A percentile compares a stretch with the other conserved stretches of the same genome.
Conservation (phyloP, 1,140 invertebrate species). For the Hyphantria cunea region DNA sequence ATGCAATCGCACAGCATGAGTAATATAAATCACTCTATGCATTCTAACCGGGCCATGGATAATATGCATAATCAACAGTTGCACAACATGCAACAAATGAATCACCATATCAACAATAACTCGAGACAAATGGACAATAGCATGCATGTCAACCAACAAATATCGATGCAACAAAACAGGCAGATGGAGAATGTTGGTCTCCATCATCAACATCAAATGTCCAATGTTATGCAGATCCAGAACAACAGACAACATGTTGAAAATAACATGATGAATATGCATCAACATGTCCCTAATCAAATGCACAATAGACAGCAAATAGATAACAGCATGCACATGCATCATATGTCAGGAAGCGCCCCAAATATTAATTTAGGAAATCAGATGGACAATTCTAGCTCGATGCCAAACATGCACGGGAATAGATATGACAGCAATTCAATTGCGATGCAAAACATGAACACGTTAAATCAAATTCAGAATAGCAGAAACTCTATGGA, state of each 20-base stretch:
- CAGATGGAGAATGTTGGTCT: slow-evolving; percentile 66
- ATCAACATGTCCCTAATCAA: slow-evolving; percentile 72
- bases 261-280: slow-evolving; percentile 68
- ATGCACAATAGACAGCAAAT: slow-evolving; percentile 75
- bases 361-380: slow-evolving; percentile 60
- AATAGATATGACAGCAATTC: slow-evolving; percentile 71
- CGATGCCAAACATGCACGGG: slow-evolving; percentile 59
- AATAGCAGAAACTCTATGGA: slow-evolving; percentile 69
- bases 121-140: slow-evolving; percentile 66
- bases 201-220: slow-evolving; percentile 73
- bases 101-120: slow-evolving; percentile 63
- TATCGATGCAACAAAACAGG: slow-evolving; percentile 69
- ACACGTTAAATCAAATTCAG: slow-evolving; percentile 70
- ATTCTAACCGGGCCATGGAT: slow-evolving; percentile 67
- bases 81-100: slow-evolving; percentile 72
- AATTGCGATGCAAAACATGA: slow-evolving; percentile 69
- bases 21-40: slow-evolving; percentile 67
- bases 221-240: slow-evolving; percentile 74
- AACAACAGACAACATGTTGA: slow-evolving; percentile 66
- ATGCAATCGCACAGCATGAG: slow-evolving; percentile 67
- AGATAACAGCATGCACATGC: slow-evolving; percentile 74
- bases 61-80: slow-evolving; percentile 69
- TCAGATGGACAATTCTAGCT: slow-evolving; percentile 62
- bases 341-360: slow-evolving; percentile 67
- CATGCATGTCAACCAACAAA: slow-evolving; percentile 72